A percentile compares a stretch with the other conserved stretches of the same genome.
phyloP scores from a whole-genome alignment of 2,797 vertebrate genomes.

The Poeciliopsis paucimaculata region DNA sequence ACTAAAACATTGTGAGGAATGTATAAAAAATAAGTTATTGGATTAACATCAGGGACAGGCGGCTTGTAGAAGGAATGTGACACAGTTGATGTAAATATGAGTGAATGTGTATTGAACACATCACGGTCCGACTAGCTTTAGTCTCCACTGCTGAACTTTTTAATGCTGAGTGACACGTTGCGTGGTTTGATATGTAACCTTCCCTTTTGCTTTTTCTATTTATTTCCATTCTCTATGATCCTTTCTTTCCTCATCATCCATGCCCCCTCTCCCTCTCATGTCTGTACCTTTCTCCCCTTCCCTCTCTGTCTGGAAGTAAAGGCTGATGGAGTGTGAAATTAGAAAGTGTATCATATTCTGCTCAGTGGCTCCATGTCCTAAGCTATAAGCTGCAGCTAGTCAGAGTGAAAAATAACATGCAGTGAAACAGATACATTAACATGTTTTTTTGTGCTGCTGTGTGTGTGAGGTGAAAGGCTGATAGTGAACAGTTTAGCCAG shows the following conservation, averaged over 20 bases:
- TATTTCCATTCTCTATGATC: constrained; percentile 53
- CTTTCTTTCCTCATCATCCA: constrained; percentile 55
- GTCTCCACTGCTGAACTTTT: constrained; percentile 64
- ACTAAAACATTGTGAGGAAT: neutral
- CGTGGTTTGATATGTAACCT: constrained; percentile 54
- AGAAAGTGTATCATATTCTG: constrained; percentile 97
- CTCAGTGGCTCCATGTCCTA: constrained; percentile 77
- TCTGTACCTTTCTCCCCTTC: constrained; percentile 56
- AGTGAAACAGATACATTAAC: constrained; percentile 78
- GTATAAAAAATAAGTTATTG: neutral
- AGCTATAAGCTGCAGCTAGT: constrained; percentile 79
- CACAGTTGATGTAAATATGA: neutral
- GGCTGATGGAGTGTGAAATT: constrained; percentile 99
- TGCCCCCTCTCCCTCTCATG: constrained; percentile 34
- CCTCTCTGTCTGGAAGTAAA: constrained; percentile 84
- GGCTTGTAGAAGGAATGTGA: neutral
- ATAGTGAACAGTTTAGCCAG: constrained; percentile 65
- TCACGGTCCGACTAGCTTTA: constrained; percentile 56
- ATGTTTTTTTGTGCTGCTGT: constrained; percentile 53
- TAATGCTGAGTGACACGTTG: constrained; percentile 50
- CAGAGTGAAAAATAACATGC: constrained; percentile 80
- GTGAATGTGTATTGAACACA: constrained; percentile 28
- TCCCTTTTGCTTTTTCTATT: constrained; percentile 48
- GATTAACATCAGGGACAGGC: constrained; percentile 6
- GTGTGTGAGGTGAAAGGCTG: constrained; percentile 36